These are phyloP conservation scores for Amiota minor DNA, from an alignment of 2,888 invertebrate genomes.

Conservation along the genomic window DNA sequence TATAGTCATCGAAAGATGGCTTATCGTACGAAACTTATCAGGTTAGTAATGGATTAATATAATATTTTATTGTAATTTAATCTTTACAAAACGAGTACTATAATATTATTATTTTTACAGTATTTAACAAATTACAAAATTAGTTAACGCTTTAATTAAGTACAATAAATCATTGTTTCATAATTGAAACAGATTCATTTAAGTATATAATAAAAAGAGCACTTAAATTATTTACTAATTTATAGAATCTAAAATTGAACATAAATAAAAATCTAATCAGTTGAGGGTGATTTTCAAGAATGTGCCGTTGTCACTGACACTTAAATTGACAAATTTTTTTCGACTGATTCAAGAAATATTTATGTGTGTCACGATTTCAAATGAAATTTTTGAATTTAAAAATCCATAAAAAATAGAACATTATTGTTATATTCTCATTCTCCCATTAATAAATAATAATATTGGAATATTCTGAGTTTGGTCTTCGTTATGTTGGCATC, in stretches of 20 bases:
- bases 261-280: constrained; percentile 24
- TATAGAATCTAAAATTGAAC: background rate
- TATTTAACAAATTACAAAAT: constrained; percentile 13
- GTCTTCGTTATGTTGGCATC: background rate
- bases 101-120: background rate
- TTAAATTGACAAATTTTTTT: background rate
- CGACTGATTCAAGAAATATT: constrained; percentile 10
- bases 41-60: constrained; percentile 31
- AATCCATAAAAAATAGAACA: background rate
- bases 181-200: background rate
- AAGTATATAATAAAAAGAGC: background rate
- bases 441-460: background rate
- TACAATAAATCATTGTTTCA: constrained; percentile 9
- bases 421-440: background rate
- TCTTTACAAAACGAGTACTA: background rate
- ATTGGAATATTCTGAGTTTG: background rate
- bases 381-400: background rate
- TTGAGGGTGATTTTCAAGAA: background rate
- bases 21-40: constrained; percentile 28
- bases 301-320: no score
- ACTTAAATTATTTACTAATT: background rate
- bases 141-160: constrained; percentile 13
- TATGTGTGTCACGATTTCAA: constrained; percentile 23
- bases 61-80: background rate
- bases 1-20: constrained; percentile 23